Evolutionary conservation across 2,888 invertebrate species (phyloP).

Genomic region (Aquatica leii): DNA sequence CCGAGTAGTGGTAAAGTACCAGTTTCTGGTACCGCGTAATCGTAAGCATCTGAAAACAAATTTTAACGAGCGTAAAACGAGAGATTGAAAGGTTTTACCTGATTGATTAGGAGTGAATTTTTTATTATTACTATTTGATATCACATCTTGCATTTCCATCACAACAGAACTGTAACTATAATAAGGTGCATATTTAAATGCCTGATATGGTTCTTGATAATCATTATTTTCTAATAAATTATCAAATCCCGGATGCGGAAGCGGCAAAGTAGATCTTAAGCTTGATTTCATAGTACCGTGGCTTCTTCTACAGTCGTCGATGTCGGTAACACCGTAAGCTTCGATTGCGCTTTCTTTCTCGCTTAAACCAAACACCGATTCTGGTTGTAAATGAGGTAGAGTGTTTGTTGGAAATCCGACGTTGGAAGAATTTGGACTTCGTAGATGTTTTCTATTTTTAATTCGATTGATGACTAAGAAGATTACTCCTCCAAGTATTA

Average conservation of each 20-base stretch:
- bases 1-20: conserved; percentile 73
- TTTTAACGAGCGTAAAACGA: too few relatives aligned
- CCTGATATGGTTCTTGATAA: conserved; percentile 83
- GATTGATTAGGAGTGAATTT: conserved; percentile 51
- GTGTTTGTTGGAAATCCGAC: conserved; percentile 61
- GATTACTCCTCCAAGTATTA: conserved; percentile 76
- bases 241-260: conserved; percentile 65
- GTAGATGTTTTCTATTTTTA: conserved; percentile 76
- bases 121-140: conserved; percentile 61
- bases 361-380: conserved; percentile 62
- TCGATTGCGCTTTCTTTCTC: conserved; percentile 63
- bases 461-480: conserved; percentile 76
- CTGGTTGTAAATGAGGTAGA: conserved; percentile 60
- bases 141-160: conserved; percentile 78
- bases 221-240: conserved; percentile 72
- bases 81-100: too few relatives aligned
- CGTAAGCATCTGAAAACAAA: conserved; percentile 75
- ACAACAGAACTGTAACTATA: conserved; percentile 79
- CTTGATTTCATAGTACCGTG: conserved; percentile 63
- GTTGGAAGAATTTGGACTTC: conserved; percentile 73
- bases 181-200: conserved; percentile 77
- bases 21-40: conserved; percentile 81
- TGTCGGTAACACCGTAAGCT: conserved; percentile 67
- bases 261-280: conserved; percentile 63
- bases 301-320: conserved; percentile 68